phyloP scores from a whole-genome alignment of 1,140 invertebrate genomes.

The Octopus sinensis region DNA sequence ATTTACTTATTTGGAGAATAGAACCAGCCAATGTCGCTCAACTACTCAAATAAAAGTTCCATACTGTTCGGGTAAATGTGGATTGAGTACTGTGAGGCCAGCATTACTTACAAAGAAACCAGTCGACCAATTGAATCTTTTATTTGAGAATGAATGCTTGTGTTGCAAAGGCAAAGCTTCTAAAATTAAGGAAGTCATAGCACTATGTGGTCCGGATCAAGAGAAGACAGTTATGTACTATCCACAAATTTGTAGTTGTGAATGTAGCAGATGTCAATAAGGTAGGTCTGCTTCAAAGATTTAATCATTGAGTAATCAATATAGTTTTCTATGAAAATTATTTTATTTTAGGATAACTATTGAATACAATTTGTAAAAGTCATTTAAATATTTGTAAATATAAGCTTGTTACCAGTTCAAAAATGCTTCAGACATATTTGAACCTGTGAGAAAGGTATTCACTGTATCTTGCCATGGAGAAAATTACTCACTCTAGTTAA shows the following conservation, averaged over 20 bases:
- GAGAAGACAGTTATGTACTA: neutral
- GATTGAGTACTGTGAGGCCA: neutral
- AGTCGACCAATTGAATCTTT: neutral
- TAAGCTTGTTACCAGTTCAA: no score
- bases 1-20: neutral
- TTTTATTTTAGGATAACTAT: no score
- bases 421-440: no score
- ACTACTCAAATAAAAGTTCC: neutral
- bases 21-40: neutral
- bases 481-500: no score
- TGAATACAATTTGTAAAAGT: no score
- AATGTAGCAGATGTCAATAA: neutral
- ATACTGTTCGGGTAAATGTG: neutral
- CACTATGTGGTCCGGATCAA: neutral
- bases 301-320: no score
- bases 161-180: neutral
- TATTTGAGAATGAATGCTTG: neutral
- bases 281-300: neutral
- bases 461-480: no score
- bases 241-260: conserved; percentile 3
- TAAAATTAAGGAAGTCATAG: neutral
- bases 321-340: no score
- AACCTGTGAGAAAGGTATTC: no score
- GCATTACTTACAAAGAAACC: neutral
- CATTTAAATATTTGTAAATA: no score